Conservation (phyloP, 2,113 vertebrate species). For the mouse (Mus musculus) region GRCm39 chr6:144071001-144071500, state of each 20-base stretch:
- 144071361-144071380: slow-evolving; percentile 10
- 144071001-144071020: neutral
- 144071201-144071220: neutral
- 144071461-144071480: slow-evolving; percentile 13
- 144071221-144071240: neutral
- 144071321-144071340: neutral
- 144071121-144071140: neutral
- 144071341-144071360: neutral
- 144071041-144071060: neutral
- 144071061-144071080: neutral
- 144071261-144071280: neutral
- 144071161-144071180: neutral
- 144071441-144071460: slow-evolving; percentile 5
- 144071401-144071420: neutral
- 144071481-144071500: slow-evolving; percentile 34
- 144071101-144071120: neutral
- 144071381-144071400: slow-evolving; percentile 19
- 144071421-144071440: slow-evolving; percentile 12
- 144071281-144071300: neutral
- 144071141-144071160: neutral
- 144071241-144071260: neutral
- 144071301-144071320: neutral
- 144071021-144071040: neutral
- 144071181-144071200: neutral
- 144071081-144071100: neutral